Evolutionary conservation across 2,888 invertebrate species (phyloP), one percentile per base, ranked within the genome.

Genomic region (Morpho achilles): DNA sequence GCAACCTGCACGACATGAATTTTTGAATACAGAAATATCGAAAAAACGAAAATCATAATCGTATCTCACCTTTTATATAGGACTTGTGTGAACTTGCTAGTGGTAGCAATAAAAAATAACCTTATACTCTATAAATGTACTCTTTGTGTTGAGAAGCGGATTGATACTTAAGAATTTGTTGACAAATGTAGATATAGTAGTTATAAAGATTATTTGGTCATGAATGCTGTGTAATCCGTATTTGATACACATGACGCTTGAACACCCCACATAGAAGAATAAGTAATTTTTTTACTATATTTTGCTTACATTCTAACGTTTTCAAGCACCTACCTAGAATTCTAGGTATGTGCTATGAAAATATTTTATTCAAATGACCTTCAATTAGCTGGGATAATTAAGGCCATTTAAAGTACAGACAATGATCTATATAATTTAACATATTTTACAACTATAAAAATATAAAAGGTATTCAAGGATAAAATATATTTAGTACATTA

Each of bases 311-410:
- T 57, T 59, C 56, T 63, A 63, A 67, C 9, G 16, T 53, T 42
- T 48, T 56, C 16, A 42, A 50, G 40, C 32, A 53, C 56, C 39
- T 53, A 47, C 41, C 32, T 46, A n/a, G 22, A 7, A 7, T 52
- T n/a, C 10, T 43, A 52, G 52, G 43, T 57, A 69, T 65, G 67
- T 64, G 58, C 63, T 50, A 56, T 62, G 66, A 71, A 69, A 68
- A 68, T 32, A 67, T 68, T 40, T 53, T 43, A 22, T 69, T 76
- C 80, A 84, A 87, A 85, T 82, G 79, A 70, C 70, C 80, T 80
- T 82, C 67, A 80, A 79, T 80, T 78, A 83, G 87, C 89, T 89
- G 89, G 87, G 86, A 69, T 79, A 86, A 84, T 80, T 66, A 80
- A 82, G 77, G 69, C 61, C 82, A 84, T 84, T 87, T 82, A 82